phyloP scores from a whole-genome alignment of 2,797 vertebrate genomes.

The Sebastes kiyomatsui region DNA sequence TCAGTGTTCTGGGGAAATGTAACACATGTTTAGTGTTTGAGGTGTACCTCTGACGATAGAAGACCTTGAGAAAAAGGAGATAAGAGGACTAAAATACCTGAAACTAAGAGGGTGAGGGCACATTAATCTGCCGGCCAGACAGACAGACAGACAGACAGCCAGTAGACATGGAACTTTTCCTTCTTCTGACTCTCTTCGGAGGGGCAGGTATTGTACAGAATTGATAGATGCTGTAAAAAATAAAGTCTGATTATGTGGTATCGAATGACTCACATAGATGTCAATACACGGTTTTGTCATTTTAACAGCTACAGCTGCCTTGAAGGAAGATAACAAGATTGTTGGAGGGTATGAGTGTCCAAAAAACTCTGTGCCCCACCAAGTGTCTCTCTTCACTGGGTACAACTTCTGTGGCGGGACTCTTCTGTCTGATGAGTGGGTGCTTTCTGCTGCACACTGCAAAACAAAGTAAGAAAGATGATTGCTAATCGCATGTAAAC shows the following conservation, averaged over 20 bases:
- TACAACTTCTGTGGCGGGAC: constrained; percentile 85
- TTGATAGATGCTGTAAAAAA: neutral
- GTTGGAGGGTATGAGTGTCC: constrained; percentile 85
- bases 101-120: neutral
- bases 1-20: constrained; percentile 53
- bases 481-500: neutral
- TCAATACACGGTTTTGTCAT: neutral
- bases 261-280: neutral
- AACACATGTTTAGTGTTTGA: constrained; percentile 67
- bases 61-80: constrained; percentile 63
- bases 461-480: constrained; percentile 72
- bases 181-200: constrained; percentile 61
- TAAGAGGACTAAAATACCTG: constrained; percentile 60
- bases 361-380: constrained; percentile 78
- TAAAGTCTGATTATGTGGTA: neutral
- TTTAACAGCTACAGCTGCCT: constrained; percentile 52
- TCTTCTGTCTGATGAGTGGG: constrained; percentile 83
- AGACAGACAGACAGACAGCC: neutral
- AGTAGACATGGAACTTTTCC: constrained; percentile 57
- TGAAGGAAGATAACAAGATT: constrained; percentile 80
- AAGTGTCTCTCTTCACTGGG: constrained; percentile 84
- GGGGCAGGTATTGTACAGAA: constrained; percentile 58
- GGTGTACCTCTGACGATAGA: constrained; percentile 20
- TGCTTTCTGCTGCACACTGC: constrained; percentile 87
- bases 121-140: constrained; percentile 14